These are phyloP conservation scores for Polypterus bichir DNA, from an alignment of 2,113 vertebrate genomes.

Conservation along the genomic window DNA sequence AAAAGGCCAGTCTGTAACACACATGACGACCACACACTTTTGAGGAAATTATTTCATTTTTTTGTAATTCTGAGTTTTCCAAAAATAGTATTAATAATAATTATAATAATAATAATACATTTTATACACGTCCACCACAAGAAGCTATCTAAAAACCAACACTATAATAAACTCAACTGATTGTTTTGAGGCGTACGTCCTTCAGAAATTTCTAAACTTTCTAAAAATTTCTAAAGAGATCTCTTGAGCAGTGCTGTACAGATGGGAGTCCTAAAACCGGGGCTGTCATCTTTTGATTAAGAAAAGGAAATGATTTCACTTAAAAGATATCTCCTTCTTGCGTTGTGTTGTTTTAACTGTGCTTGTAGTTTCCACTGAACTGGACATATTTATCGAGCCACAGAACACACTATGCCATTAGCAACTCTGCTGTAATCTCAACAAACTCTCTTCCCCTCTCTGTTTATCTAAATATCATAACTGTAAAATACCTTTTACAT, in stretches of 20 bases:
- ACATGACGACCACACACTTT: too few relatives aligned
- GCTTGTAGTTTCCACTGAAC: constrained; percentile 71
- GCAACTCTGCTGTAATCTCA: constrained; percentile 65
- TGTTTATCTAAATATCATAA: constrained; percentile 81
- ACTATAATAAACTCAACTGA: background rate
- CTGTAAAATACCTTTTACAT: constrained; percentile 76
- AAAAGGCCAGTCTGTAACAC: too few relatives aligned
- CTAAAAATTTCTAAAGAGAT: constrained; percentile 14
- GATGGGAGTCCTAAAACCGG: constrained; percentile 68
- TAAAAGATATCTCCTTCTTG: constrained; percentile 72
- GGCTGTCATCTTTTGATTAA: constrained; percentile 87
- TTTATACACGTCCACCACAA: too few relatives aligned
- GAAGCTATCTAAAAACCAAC: too few relatives aligned
- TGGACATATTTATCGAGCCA: constrained; percentile 72
- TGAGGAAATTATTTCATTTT: too few relatives aligned
- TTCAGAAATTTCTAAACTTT: constrained; percentile 25
- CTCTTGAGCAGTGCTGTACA: constrained; percentile 41
- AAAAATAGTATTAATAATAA: too few relatives aligned
- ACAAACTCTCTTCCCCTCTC: constrained; percentile 67
- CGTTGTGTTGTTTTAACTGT: constrained; percentile 72
- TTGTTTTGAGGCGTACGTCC: constrained; percentile 19
- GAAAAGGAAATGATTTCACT: constrained; percentile 90
- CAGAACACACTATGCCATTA: constrained; percentile 66
- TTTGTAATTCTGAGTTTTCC: too few relatives aligned
- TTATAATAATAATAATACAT: too few relatives aligned